phyloP scores from a whole-genome alignment of 1,140 invertebrate species.

The Plutomurus gul region DNA sequence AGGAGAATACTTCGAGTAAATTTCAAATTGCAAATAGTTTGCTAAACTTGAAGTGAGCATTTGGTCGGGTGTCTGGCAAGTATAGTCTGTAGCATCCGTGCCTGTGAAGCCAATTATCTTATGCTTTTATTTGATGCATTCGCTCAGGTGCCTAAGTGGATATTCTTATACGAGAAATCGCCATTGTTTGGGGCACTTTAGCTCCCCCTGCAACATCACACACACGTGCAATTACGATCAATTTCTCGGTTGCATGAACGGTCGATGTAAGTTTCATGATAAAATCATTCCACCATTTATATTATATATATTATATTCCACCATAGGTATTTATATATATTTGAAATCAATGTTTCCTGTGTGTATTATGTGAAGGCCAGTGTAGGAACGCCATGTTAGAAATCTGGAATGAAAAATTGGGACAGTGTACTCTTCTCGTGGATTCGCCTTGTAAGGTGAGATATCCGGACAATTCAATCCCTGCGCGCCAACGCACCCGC shows the following conservation, averaged over 20 bases:
- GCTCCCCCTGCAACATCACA: background rate
- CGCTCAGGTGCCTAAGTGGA: constrained; percentile 25
- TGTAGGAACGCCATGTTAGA: constrained; percentile 30
- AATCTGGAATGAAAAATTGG: background rate
- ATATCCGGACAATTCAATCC: too few species aligned
- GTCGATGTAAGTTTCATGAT: constrained; percentile 23
- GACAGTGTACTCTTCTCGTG: constrained; percentile 30
- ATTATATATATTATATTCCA: background rate
- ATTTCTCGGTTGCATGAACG: constrained; percentile 34
- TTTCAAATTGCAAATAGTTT: too few species aligned
- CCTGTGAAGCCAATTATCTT: too few species aligned
- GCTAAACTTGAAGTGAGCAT: too few species aligned
- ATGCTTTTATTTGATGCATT: too few species aligned
- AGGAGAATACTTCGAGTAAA: too few species aligned
- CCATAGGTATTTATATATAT: too few species aligned
- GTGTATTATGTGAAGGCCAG: constrained; percentile 25
- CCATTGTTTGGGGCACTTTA: background rate
- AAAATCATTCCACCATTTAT: background rate
- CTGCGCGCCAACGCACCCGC: too few species aligned
- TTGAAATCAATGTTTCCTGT: too few species aligned
- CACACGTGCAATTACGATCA: constrained; percentile 38
- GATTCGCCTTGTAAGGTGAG: constrained; percentile 20
- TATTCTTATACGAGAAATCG: background rate
- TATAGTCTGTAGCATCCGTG: too few species aligned
- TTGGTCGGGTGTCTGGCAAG: too few species aligned